Percentiles rank a stretch among this genome's conserved stretches.
phyloP scores from a whole-genome alignment of 2,888 invertebrate species.

The Eudasyphora cyanicolor region DNA sequence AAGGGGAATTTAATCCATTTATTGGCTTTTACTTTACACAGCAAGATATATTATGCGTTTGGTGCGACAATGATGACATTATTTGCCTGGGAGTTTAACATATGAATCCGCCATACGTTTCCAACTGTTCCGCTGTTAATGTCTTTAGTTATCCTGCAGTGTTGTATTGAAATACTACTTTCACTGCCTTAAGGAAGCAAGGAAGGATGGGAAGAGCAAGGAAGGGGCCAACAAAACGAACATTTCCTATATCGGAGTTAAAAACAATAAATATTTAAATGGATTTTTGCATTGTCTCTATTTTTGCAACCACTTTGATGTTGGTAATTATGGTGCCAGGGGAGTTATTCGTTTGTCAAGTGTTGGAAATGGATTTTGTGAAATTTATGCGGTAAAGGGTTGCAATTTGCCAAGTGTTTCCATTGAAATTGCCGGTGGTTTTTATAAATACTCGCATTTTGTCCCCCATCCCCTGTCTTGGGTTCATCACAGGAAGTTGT shows the following conservation, averaged over 20 bases:
- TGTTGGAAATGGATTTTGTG: slow-evolving; percentile 33
- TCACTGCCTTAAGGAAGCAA: background rate
- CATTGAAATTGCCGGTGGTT: slow-evolving; percentile 9
- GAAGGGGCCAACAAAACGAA: background rate
- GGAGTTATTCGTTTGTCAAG: slow-evolving; percentile 23
- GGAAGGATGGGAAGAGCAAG: background rate
- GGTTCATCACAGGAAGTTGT: background rate
- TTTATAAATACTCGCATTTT: background rate
- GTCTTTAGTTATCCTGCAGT: background rate
- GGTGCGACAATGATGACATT: background rate
- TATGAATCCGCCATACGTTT: background rate
- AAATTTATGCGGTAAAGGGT: slow-evolving; percentile 29
- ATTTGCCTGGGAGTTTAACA: background rate
- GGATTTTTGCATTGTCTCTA: slow-evolving; percentile 9
- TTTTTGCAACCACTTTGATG: slow-evolving; percentile 49
- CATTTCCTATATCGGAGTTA: background rate
- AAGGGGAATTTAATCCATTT: background rate
- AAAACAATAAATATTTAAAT: slow-evolving; percentile 53
- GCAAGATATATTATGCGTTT: background rate
- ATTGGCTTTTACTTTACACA: background rate
- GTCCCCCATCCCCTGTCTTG: background rate
- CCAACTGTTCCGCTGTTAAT: background rate
- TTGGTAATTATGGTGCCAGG: slow-evolving; percentile 41
- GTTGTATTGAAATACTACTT: background rate
- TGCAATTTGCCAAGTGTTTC: slow-evolving; percentile 20